Base-by-base conservation (phyloP, 2,797 vertebrate species). In the Spinus olivaceus region DNA sequence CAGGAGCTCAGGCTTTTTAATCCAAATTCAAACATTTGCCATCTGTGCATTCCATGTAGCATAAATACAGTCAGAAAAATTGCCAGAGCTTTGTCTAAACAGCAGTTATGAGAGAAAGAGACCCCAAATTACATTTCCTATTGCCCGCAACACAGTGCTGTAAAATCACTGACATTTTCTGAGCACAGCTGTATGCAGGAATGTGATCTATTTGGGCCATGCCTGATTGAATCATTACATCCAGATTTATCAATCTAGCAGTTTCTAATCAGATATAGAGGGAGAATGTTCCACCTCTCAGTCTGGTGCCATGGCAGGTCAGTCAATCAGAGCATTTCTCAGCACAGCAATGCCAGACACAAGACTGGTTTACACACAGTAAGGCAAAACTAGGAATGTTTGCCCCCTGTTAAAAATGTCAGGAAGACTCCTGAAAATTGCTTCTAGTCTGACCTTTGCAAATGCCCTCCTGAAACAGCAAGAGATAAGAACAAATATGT, bases 191-290 rank as follows among this genome's bases (percentile, higher is more conserved):
- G 49, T 51, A 51, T 60, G 59, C 54, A 81, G 79, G 32, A 76
- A 78, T 44, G 64, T 63, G 81, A 93, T 84, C 56, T 89, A 64
- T 81, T 18, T 86, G 57, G 42, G 65, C 65, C 30, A 50, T 85
- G 81, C 69, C 72, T 86, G 85, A 91, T 47, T 81, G 74, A 89
- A 85, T 93, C 86, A 82, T 77, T 93, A 92, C 56, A 86, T 64
- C 44, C 53, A 82, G 93, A 84, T 88, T 80, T 95, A 95, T 92
- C 72, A 79, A 84, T 73, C 88, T 91, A 33, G 72, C 54, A 53
- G 57, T 41, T 93, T 92, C 84, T 87, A 94, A 94, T 90, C 81
- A 91, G 92, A 77, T 49, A 53, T 0, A 80, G 74, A 89, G n/a
- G 47, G 47, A 86, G 51, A 63, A 69, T 1, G 0, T 87, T 86